A percentile compares a stretch with the other conserved stretches of the same genome.
These are phyloP conservation scores for Danaus melanippus DNA, from an alignment of 1,140 invertebrate genomes.

Conservation along the genomic window DNA sequence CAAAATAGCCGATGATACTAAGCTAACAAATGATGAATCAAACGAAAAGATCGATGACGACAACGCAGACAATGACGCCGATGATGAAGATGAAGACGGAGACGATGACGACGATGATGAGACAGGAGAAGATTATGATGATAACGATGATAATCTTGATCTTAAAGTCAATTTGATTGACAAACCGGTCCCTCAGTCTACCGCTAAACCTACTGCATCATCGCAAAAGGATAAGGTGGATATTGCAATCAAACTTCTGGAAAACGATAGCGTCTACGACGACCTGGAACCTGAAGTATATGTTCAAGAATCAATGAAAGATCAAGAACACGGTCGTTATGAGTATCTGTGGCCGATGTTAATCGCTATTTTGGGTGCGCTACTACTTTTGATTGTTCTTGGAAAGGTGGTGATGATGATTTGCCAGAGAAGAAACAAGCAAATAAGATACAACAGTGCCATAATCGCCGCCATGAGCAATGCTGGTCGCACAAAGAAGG, in stretches of 20 bases:
- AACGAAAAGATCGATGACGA: slow-evolving; percentile 31
- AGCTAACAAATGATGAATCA: slow-evolving; percentile 26
- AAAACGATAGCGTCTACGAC: slow-evolving; percentile 49
- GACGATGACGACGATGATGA: slow-evolving; percentile 45
- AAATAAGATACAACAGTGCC: slow-evolving; percentile 72
- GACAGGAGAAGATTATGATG: slow-evolving; percentile 43
- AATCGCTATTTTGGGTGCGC: slow-evolving; percentile 58
- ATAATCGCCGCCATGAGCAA: slow-evolving; percentile 64
- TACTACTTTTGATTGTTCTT: slow-evolving; percentile 67
- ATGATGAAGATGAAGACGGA: slow-evolving; percentile 40
- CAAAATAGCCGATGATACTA: slow-evolving; percentile 49
- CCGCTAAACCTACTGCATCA: slow-evolving; percentile 23
- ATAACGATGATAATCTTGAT: slow-evolving; percentile 49
- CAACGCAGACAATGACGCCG: slow-evolving; percentile 35
- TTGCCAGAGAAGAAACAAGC: slow-evolving; percentile 67
- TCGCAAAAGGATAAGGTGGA: slow-evolving; percentile 55
- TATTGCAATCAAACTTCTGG: slow-evolving; percentile 52
- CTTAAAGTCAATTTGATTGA: slow-evolving; percentile 55
- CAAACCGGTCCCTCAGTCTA: slow-evolving; percentile 29
- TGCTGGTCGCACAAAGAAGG: slow-evolving; percentile 60
- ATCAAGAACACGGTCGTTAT: slow-evolving; percentile 63
- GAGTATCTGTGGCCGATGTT: slow-evolving; percentile 66
- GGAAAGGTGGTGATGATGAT: slow-evolving; percentile 66
- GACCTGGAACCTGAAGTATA: slow-evolving; percentile 59
- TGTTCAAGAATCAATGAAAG: slow-evolving; percentile 43